Percentiles rank a stretch among this genome's conserved stretches.
Conservation (phyloP, 2,113 vertebrate genomes). For the Glaucomys volans region DNA sequence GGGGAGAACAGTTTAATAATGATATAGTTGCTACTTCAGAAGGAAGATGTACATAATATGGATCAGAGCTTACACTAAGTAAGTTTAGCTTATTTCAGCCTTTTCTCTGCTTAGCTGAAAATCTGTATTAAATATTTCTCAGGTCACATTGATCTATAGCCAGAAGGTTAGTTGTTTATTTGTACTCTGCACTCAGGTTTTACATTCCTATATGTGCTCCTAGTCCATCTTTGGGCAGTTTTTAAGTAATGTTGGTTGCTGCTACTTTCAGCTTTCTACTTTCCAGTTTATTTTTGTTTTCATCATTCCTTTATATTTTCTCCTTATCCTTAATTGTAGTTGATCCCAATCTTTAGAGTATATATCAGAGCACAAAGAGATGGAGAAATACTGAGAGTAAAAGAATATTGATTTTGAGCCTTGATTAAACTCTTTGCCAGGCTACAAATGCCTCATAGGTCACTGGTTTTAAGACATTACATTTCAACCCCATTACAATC, state of each 20-base stretch:
- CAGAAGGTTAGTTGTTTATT: not conserved
- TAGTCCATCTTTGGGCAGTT: not conserved
- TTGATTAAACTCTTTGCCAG: constrained; percentile 52
- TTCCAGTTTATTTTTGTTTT: constrained; percentile 46
- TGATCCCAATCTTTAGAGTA: not conserved
- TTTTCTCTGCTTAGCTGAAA: not conserved
- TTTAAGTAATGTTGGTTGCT: not conserved
- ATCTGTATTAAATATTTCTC: not conserved
- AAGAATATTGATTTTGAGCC: constrained; percentile 48
- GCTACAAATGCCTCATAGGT: not conserved
- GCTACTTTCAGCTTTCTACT: not conserved
- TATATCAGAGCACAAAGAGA: constrained; percentile 2
- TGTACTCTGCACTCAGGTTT: not conserved
- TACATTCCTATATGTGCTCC: not conserved
- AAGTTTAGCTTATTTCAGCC: too few species aligned
- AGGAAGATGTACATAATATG: not conserved
- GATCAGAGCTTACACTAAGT: not conserved
- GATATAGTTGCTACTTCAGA: not conserved
- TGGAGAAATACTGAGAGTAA: constrained; percentile 7
- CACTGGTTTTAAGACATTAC: constrained; percentile 36
- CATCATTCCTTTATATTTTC: constrained; percentile 37
- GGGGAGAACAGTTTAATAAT: not conserved
- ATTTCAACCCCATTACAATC: constrained; percentile 44
- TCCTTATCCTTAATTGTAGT: constrained; percentile 2
- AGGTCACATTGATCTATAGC: not conserved